phyloP scores from a whole-genome alignment of 2,113 vertebrate species.

The Sebastes fasciatus region DNA sequence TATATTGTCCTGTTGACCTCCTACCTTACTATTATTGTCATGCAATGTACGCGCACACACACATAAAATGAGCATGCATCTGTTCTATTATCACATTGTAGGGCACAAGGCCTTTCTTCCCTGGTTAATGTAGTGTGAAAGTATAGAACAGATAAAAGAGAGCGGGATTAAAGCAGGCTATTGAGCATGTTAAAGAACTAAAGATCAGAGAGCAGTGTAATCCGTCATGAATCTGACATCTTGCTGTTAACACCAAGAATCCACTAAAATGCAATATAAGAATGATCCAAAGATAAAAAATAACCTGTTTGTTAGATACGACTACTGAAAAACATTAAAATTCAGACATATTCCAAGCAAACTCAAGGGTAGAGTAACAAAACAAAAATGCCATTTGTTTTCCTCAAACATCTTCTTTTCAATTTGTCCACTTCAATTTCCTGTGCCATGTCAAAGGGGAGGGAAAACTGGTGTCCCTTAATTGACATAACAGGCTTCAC shows the following conservation, averaged over 20 bases:
- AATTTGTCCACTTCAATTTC: slow-evolving; percentile 36
- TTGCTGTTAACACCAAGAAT: background rate
- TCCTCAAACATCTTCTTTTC: slow-evolving; percentile 3
- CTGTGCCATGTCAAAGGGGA: slow-evolving; percentile 22
- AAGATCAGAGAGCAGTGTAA: slow-evolving; percentile 32
- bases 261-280: background rate
- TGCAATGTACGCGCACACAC: background rate
- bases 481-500: slow-evolving; percentile 22
- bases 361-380: background rate
- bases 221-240: slow-evolving; percentile 29
- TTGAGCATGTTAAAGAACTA: slow-evolving; percentile 35
- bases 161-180: slow-evolving; percentile 38
- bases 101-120: slow-evolving; percentile 6
- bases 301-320: background rate
- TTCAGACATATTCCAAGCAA: background rate
- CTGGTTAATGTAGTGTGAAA: slow-evolving; percentile 51
- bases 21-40: background rate
- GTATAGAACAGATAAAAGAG: slow-evolving; percentile 41
- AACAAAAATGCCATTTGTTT: slow-evolving; percentile 9
- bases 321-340: background rate
- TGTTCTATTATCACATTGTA: background rate
- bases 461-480: background rate
- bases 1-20: background rate
- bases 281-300: background rate
- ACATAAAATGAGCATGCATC: background rate